Base-by-base conservation (phyloP, 2,888 invertebrate species). In the Meliscaeva auricollis region DNA sequence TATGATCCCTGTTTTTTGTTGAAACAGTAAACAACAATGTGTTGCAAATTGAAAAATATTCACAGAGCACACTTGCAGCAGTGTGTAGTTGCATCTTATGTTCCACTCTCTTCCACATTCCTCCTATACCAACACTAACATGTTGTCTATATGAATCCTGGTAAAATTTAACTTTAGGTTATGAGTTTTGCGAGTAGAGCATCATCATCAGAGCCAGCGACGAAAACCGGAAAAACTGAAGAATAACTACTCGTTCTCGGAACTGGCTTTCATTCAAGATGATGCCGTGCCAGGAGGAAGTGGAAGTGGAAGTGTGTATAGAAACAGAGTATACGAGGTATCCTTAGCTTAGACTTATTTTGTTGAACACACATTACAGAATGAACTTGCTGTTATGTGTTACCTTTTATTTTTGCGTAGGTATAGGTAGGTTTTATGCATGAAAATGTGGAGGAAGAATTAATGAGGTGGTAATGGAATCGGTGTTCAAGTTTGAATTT, bases 11-110 rank as follows among this genome's bases (percentile, higher is more conserved):
- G 62, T 74, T 70, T 79, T 38, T 26, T 70, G 56, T 64, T 74
- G 41, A 54, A 62, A 74, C 70, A 75, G 80, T 84, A 84, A 84
- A 80, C 84, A 80, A 80, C 80, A 84, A 80, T 80, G 84, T 84
- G 72, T 84, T 84, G 66, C 70, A 84, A 84, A 84, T 80, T 84
- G 80, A 76, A 84, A 84, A 84, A 70, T 75, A 79, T 83, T 74
- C 74, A 66, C 69, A 74, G 38, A 48, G 38, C 62, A 81, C 50
- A 74, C 30, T 64, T 44, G 15, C 35, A 50, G 15, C 30, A 26
- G n/a, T 32, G n/a, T 32, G 38, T 13, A 9, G 13, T 9, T 13
- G 13, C 38, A n/a, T n/a, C n/a, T n/a, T n/a, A n/a, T n/a, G n/a
- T n/a, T n/a, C 35, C 35, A 35, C 35, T 35, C 1, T 35, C 35